phyloP scores from a whole-genome alignment of 64 coral and sea anemone genomes.

The Acropora tenuis region DNA sequence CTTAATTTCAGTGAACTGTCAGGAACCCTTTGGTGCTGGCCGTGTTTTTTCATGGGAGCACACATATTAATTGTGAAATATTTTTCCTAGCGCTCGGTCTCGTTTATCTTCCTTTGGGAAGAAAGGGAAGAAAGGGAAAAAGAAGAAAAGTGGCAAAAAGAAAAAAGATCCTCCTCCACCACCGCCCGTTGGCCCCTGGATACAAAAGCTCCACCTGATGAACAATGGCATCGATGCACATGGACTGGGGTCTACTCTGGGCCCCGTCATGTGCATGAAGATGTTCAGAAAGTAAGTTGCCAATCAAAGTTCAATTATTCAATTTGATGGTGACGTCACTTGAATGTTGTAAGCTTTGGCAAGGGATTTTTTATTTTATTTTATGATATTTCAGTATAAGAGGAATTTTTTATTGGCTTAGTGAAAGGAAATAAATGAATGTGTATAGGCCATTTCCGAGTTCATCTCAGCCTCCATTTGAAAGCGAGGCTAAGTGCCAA shows the following conservation, averaged over 20 bases:
- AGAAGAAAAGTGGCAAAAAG: conserved; percentile 46
- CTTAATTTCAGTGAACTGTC: too few relatives aligned
- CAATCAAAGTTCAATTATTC: not conserved
- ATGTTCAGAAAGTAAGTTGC: conserved; percentile 93
- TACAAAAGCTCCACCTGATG: conserved; percentile 90
- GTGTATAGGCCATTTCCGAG: too few relatives aligned
- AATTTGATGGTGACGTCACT: too few relatives aligned
- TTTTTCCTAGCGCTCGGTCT: conserved; percentile 64
- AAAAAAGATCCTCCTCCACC: conserved; percentile 93
- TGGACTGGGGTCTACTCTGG: conserved; percentile 78
- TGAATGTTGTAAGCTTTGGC: too few relatives aligned
- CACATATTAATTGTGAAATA: not conserved
- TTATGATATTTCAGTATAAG: too few relatives aligned
- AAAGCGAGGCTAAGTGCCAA: too few relatives aligned
- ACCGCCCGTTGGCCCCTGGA: conserved; percentile 92
- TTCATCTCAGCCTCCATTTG: too few relatives aligned
- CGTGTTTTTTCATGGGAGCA: too few relatives aligned
- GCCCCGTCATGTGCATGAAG: conserved; percentile 98
- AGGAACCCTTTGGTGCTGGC: too few relatives aligned
- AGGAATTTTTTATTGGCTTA: too few relatives aligned
- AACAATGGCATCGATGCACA: conserved; percentile 95
- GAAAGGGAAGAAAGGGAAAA: conserved; percentile 92
- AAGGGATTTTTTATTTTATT: too few relatives aligned
- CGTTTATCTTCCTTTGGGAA: conserved; percentile 60
- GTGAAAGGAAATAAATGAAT: too few relatives aligned